Percentiles rank a stretch among this genome's conserved stretches.
Conservation (phyloP, 2,797 vertebrate species). For the Streptopelia turtur region DNA sequence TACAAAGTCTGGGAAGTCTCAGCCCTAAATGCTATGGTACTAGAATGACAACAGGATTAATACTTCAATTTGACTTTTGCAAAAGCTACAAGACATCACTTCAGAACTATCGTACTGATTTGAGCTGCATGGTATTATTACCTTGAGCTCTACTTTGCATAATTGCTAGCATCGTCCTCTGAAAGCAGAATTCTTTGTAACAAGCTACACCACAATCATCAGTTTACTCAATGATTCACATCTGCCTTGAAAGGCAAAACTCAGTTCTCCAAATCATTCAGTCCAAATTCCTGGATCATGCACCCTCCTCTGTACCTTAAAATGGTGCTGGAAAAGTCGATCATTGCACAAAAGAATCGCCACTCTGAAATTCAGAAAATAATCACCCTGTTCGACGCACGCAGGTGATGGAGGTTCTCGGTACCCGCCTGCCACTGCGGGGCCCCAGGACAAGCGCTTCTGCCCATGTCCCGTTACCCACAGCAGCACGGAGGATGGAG, state of each 20-base stretch:
- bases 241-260: neutral
- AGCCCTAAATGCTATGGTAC: neutral
- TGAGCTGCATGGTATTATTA: neutral
- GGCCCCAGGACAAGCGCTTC: rapidly evolving
- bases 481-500: rapidly evolving
- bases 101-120: neutral
- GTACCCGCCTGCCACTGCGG: neutral
- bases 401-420: neutral
- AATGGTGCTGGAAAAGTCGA: neutral
- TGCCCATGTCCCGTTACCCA: neutral
- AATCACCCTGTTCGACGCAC: rapidly evolving
- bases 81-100: neutral
- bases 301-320: neutral
- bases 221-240: neutral
- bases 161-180: neutral
- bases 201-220: rapidly evolving
- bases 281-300: neutral
- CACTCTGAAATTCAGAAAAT: neutral
- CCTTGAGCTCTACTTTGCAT: neutral
- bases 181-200: neutral
- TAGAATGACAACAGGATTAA: neutral
- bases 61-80: neutral
- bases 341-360: neutral
- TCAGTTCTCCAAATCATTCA: neutral
- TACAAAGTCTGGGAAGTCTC: neutral